These are phyloP conservation scores for Bovichtus diacanthus DNA, from an alignment of 2,797 vertebrate species.

Conservation along the genomic window DNA sequence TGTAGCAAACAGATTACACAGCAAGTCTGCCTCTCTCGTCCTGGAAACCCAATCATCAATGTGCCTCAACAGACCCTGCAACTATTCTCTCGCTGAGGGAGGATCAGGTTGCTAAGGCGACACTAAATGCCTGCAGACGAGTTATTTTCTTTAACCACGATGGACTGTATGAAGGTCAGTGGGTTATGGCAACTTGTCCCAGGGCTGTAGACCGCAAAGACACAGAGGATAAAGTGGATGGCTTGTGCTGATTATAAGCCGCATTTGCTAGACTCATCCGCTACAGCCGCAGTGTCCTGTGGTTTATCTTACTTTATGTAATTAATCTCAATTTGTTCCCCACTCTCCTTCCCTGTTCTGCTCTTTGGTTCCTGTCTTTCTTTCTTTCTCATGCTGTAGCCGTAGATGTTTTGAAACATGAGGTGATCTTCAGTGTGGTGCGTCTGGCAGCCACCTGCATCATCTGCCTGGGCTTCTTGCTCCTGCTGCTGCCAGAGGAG, in stretches of 20 bases:
- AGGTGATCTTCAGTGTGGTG: conserved; percentile 97
- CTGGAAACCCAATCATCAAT: conserved; percentile 75
- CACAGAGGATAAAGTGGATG: conserved; percentile 66
- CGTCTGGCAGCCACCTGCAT: conserved; percentile 96
- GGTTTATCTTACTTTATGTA: conserved; percentile 78
- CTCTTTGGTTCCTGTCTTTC: conserved; percentile 19
- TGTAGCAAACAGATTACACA: conserved; percentile 77
- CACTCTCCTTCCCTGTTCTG: conserved; percentile 6
- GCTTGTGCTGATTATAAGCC: conserved; percentile 72
- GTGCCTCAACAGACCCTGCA: conserved; percentile 70
- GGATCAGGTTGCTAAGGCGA: conserved; percentile 82
- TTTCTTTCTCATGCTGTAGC: conserved; percentile 78
- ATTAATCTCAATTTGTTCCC: conserved; percentile 75
- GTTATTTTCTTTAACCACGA: conserved; percentile 76
- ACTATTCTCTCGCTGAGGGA: conserved; percentile 75
- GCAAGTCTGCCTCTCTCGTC: conserved; percentile 71
- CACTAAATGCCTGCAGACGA: conserved; percentile 80
- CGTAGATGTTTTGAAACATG: conserved; percentile 96
- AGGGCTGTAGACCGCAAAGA: conserved; percentile 60
- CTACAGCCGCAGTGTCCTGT: conserved; percentile 58
- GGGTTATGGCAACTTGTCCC: conserved; percentile 66
- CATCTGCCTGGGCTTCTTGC: conserved; percentile 96
- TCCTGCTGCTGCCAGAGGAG: conserved; percentile 96
- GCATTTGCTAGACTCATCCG: conserved; percentile 72
- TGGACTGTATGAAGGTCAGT: conserved; percentile 79